Evolutionary conservation across 1,140 invertebrate genomes (phyloP), one percentile per base, ranked within the genome.

Genomic region (Drosophila santomea): DNA sequence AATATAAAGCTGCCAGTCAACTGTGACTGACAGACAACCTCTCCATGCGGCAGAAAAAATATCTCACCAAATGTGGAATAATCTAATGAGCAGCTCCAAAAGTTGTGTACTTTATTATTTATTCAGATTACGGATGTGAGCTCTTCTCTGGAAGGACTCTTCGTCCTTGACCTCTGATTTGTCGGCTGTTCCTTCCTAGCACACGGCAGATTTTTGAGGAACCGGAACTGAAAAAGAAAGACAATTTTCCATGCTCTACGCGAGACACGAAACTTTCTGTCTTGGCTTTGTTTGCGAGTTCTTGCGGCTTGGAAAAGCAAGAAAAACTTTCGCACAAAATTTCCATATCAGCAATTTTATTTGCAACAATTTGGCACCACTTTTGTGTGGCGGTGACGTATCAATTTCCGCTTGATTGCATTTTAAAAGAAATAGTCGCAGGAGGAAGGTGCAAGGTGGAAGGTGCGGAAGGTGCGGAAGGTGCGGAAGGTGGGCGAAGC

Each of bases 331-430:
- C 52, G 60, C 71, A 88, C 77, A 79, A 71, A 89, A 88, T 88
- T 88, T 89, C 84, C 84, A 88, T 88, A 88, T 88, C 83, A 88
- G 79, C 83, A 69, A 84, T 88, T 88, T 88, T 88, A 88, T 88
- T 88, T 89, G 84, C 83, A 89, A 89, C 83, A 88, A 89, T 89
- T 88, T 88, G 83, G 83, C 76, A 83, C 83, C 80, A 88, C 84
- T 89, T 89, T 74, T 80, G 76, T 66, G 44, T 35, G 58, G 44
- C 69, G 82, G 83, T 88, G 83, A 88, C 83, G 83, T 88, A 88
- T 88, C 83, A 88, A 88, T 88, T 88, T 88, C 83, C 84, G 72
- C 79, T 89, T 89, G 83, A 88, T 88, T 88, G 83, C 83, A 88
- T 89, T 83, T 66, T 82, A 89, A 85, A 76, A 57, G 23, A 64